Evolutionary conservation across 2,797 vertebrate species (phyloP), one percentile per base, ranked within the genome.

Genomic region (Pelodytes ibericus): DNA sequence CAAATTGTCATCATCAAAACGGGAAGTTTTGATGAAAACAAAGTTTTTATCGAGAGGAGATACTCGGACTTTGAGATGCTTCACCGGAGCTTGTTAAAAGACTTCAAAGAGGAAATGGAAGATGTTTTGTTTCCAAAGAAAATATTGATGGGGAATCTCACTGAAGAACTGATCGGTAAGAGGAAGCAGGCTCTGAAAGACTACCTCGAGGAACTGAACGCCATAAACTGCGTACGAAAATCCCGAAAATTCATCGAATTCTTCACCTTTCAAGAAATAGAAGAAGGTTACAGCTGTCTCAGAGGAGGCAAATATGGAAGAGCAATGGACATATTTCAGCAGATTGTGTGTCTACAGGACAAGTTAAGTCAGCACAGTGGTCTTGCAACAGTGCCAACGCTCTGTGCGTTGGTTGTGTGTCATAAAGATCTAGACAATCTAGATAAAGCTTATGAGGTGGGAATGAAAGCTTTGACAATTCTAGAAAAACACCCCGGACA

Each of bases 1-100:
- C 85, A 94, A 85, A 86, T 99, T 13, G 91, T 96, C 56, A 85
- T 97, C 65, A 89, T 99, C 82, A 95, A 94, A 64, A 96, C 95
- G 0, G 96, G 96, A 53, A 96, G 94, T 83, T 99, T 96, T 24
- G 96, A 98, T 67, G 86, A 85, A 68, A 85, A 81, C 71, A 91
- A 88, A 3, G 93, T 93, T 10, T 76, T 90, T 1, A 88, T 97
- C 30, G 95, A 96, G n/a, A 87, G 97, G 1, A 94, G 97, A 59
- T 98, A 96, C 18, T 95, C 92, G 0, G 94, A 98, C 88, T 98
- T 99, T 25, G 88, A 84, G 75, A 84, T 47, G 70, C 86, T 99
- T 44, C 95, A 98, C 81, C 91, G 90, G 15, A 83, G 80, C 47
- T 92, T 99, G 15, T 85, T 90, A 67, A 86, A 89, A 74, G 89